Conservation (phyloP, 1,140 invertebrate species). For the Rhagoletis pomonella region DNA sequence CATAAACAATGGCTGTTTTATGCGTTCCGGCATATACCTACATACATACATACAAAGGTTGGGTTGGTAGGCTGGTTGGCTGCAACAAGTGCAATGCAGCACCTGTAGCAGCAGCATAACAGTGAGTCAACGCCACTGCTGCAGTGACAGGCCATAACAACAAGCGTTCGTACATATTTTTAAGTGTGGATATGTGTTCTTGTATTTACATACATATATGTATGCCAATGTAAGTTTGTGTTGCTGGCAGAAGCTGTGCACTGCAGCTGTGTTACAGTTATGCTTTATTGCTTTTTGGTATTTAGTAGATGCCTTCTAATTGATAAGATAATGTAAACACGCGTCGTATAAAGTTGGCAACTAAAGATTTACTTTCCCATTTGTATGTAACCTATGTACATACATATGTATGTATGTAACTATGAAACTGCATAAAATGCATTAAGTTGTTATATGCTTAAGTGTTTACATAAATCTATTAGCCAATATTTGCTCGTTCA, state of each 20-base stretch:
- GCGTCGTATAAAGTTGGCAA: background rate
- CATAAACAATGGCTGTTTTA: slow-evolving; percentile 19
- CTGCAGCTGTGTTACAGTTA: slow-evolving; percentile 27
- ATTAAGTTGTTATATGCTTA: too few relatives aligned
- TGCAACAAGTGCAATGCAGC: slow-evolving; percentile 47
- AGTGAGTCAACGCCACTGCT: background rate
- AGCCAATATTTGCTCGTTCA: background rate
- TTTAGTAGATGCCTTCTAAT: slow-evolving; percentile 45
- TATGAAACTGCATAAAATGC: too few relatives aligned
- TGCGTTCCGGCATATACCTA: background rate
- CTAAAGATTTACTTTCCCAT: too few relatives aligned
- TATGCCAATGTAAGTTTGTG: background rate
- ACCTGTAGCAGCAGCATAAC: slow-evolving; percentile 17
- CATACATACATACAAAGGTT: background rate
- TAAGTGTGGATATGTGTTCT: background rate
- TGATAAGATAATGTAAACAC: slow-evolving; percentile 42
- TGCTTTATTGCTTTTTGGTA: slow-evolving; percentile 36
- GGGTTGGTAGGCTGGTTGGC: background rate
- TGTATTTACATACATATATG: background rate
- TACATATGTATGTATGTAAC: too few relatives aligned
- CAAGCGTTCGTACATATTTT: background rate
- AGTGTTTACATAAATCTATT: too few relatives aligned
- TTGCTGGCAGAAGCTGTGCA: background rate
- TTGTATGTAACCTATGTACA: too few relatives aligned
- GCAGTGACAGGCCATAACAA: background rate